phyloP scores from a whole-genome alignment of 2,113 vertebrate species.

The Sylvilagus bachmani region DNA sequence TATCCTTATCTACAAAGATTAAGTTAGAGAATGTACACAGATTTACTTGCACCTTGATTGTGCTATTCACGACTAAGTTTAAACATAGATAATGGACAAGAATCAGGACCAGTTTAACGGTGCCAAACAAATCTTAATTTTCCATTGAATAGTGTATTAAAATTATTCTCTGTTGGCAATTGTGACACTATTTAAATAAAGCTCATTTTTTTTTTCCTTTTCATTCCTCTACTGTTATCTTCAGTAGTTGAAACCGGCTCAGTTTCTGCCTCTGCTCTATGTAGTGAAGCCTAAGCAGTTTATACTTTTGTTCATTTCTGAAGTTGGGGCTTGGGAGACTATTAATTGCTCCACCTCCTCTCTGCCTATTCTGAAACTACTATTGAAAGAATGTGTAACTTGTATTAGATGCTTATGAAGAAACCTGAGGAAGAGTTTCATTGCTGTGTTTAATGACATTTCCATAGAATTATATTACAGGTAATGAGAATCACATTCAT shows the following conservation, averaged over 20 bases:
- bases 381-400: neutral
- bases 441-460: neutral
- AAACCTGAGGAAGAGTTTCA: neutral
- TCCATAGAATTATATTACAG: neutral
- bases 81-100: neutral
- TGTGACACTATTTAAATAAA: neutral
- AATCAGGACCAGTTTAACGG: neutral
- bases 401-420: neutral
- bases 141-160: neutral
- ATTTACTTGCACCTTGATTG: neutral
- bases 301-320: neutral
- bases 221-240: neutral
- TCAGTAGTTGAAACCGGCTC: neutral
- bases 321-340: accelerated
- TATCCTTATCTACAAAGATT: neutral
- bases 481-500: neutral
- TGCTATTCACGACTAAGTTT: neutral
- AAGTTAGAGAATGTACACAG: neutral
- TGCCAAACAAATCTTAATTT: neutral
- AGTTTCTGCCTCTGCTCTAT: neutral
- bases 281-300: neutral
- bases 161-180: neutral
- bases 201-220: neutral
- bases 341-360: neutral
- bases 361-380: neutral